Evolutionary conservation across 2,888 invertebrate species (phyloP), one percentile per base, ranked within the genome.

Genomic region (Hypena proboscidalis): DNA sequence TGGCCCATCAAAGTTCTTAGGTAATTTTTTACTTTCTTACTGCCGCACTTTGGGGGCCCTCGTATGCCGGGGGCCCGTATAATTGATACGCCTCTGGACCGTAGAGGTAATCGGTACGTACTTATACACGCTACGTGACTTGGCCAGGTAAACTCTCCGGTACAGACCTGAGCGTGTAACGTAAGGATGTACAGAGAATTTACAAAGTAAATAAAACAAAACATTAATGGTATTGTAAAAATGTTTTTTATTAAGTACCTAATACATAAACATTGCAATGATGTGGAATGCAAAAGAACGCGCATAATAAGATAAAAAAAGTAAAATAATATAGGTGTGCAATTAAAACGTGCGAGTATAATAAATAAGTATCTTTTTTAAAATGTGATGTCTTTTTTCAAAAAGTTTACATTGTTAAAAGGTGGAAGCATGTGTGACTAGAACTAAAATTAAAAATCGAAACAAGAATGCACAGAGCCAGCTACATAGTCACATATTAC

Each of bases 351-450:
- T 81, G 73, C 59, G 54, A 47, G 38, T 48, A 54, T 44, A 44
- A 44, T 53, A 56, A 44, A 51, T 45, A 59, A 60, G n/a, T 51
- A 48, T 42, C 58, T 56, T 65, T 46, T 58, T 55, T 58, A 62
- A 66, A 72, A 70, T 83, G 85, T 85, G 85, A 85, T 85, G 85
- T 57, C 68, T 34, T 33, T 8, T 32, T 26, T 11, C 49, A 53
- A 67, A 65, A 48, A 35, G 32, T 56, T 54, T 43, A 58, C 38
- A 62, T 53, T 58, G 53, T 44, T 44, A 50, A 55, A 56, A 64
- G 60, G 70, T 79, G 85, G 83, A 85, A 85, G 84, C 73, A 66
- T 72, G 68, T 63, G 68, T 87, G 87, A 88, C 88, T 88, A 88
- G 88, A 88, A 79, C 76, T 83, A 79, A 74, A 63, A 62, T 29